Base-by-base conservation (phyloP, 2,888 invertebrate species). In the Electrophaes corylata region DNA sequence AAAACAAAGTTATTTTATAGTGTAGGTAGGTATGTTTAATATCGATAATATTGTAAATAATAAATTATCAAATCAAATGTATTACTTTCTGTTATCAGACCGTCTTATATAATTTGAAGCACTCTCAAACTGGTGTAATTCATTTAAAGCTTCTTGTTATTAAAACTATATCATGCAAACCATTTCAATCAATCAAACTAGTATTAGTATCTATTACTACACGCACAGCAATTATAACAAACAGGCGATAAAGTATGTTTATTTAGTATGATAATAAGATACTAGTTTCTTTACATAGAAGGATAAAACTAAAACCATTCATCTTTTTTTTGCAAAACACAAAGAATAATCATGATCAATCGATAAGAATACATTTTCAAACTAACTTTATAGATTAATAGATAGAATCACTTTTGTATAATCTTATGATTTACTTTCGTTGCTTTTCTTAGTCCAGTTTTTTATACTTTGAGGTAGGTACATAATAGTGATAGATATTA, bases 141-240 rank as follows among this genome's bases (percentile, higher is more conserved):
- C 19, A 41, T 43, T 49, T 35, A n/a, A 51, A 48, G 52, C 46
- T 54, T 16, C 44, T 43, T 46, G 49, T 59, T 57, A 60, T 57
- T 53, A 63, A 57, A 59, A 54, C 31, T 52, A 55, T 51, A 60
- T 65, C 52, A 54, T 26, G 51, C 18, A 37, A 60, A 46, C 52
- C 39, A 44, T 57, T 63, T 53, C 31, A 49, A 61, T 57, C 51
- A 55, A 56, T 60, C 55, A 61, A 44, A 55, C 51, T 10, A 39
- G 52, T 39, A 57, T 41, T n/a, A 53, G 50, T 57, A 49, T 57
- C 55, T 47, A 61, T 61, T 63, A 62, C 56, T 43, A 46, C 60
- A 55, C 47, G 57, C 58, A 58, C 12, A 37, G 55, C 57, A 57
- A 59, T 60, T 59, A 65, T 57, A 51, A 61, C 23, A 40, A 47